These are phyloP conservation scores for Ornithorhynchus anatinus DNA, from an alignment of 2,113 vertebrate genomes.

Conservation along the genomic window DNA sequence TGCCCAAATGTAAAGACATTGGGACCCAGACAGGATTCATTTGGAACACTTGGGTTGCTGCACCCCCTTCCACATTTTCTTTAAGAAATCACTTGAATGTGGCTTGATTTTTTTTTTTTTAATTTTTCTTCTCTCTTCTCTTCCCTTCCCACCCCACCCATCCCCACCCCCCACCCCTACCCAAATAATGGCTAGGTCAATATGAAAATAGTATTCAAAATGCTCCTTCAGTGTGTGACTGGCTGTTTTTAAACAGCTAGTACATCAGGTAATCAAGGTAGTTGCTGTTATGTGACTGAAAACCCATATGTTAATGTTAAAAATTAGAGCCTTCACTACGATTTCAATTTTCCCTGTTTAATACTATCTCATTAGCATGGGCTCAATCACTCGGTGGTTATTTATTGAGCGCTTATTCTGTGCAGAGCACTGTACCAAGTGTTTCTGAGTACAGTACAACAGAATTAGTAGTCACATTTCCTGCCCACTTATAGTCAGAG, in stretches of 20 bases:
- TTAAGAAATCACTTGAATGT: neutral
- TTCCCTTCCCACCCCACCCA: neutral
- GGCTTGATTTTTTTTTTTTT: neutral
- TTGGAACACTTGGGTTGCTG: too few species aligned
- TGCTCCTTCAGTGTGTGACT: neutral
- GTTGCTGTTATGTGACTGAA: neutral
- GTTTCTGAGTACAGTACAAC: neutral
- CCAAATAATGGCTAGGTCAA: neutral
- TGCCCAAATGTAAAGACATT: slow-evolving; percentile 6
- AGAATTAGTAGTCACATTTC: too few species aligned
- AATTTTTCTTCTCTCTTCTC: neutral
- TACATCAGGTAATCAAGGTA: slow-evolving; percentile 4
- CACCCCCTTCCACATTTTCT: too few species aligned
- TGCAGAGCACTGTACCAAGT: neutral
- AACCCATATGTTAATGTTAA: neutral
- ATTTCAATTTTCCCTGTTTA: neutral
- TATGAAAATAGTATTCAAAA: slow-evolving; percentile 1
- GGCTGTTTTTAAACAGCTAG: neutral
- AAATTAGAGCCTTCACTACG: neutral
- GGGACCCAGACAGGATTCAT: neutral
- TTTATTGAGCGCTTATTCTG: neutral
- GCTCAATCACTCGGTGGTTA: neutral
- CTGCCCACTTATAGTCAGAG: too few species aligned
- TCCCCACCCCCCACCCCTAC: neutral
- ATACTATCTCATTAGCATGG: slow-evolving; percentile 1